A percentile compares a stretch with the other conserved stretches of the same genome.
Evolutionary conservation across 2,888 invertebrate genomes (phyloP).

Genomic region (Thereva unica): DNA sequence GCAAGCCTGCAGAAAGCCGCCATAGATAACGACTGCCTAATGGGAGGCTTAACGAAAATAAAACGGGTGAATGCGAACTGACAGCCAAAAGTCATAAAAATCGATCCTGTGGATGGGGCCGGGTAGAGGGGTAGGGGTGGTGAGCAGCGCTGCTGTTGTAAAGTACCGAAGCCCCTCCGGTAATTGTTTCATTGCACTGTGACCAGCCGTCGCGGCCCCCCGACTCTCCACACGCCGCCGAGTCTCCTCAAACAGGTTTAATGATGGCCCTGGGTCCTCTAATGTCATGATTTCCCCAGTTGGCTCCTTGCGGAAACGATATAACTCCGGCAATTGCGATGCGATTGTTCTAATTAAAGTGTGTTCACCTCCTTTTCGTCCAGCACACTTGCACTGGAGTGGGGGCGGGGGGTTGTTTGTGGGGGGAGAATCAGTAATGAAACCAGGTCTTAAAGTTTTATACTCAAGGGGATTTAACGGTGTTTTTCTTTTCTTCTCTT

Average conservation of each 20-base stretch:
- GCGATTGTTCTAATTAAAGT: slow-evolving; percentile 31
- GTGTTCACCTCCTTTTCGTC: slow-evolving; percentile 7
- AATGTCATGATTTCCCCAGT: slow-evolving; percentile 26
- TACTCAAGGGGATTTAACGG: slow-evolving; percentile 1
- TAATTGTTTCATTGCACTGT: slow-evolving; percentile 16
- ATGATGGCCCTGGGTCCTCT: slow-evolving; percentile 5
- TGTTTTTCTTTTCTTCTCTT: slow-evolving; percentile 30
- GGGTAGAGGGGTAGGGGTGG: not conserved
- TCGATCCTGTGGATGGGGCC: slow-evolving; percentile 4
- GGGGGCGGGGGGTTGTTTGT: not conserved
- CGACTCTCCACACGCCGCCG: not conserved
- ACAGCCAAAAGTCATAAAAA: slow-evolving; percentile 32
- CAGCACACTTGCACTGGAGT: not conserved
- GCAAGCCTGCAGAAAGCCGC: not conserved
- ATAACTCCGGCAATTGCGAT: slow-evolving; percentile 10
- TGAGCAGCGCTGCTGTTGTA: too few species aligned
- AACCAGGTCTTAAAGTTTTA: slow-evolving; percentile 8
- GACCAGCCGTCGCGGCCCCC: slow-evolving; percentile 1
- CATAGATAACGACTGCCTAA: slow-evolving; percentile 18
- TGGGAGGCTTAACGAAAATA: slow-evolving; percentile 23
- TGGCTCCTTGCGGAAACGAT: slow-evolving; percentile 5
- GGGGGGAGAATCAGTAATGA: slow-evolving; percentile 11
- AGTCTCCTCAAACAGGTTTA: slow-evolving; percentile 7
- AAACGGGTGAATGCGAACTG: slow-evolving; percentile 24
- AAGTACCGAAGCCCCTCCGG: too few species aligned